These are phyloP conservation scores for Prosapia bicincta DNA, from an alignment of 2,888 invertebrate species.

Conservation along the genomic window DNA sequence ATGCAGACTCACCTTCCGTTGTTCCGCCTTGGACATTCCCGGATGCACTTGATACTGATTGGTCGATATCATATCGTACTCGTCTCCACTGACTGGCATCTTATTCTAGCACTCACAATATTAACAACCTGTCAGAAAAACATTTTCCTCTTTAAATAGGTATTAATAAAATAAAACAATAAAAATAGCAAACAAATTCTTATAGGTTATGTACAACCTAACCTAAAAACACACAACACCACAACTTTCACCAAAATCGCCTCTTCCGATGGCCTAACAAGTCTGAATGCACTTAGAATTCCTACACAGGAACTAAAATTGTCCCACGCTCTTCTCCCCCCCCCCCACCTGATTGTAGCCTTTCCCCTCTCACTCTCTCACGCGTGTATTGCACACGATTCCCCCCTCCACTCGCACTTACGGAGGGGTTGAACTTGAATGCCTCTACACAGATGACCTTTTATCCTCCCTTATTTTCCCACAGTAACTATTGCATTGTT, in stretches of 20 bases:
- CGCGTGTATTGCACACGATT: conserved; percentile 11
- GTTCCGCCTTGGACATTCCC: conserved; percentile 24
- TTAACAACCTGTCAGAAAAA: neutral
- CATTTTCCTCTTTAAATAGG: too few species aligned
- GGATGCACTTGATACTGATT: neutral
- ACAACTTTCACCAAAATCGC: neutral
- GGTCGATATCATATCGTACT: neutral
- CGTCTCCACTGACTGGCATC: conserved; percentile 24
- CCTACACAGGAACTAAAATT: conserved; percentile 26
- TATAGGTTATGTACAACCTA: neutral
- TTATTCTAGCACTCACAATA: neutral
- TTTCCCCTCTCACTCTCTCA: conserved; percentile 11
- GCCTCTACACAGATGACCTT: neutral
- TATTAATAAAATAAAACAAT: too few species aligned
- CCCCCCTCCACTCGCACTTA: conserved; percentile 8
- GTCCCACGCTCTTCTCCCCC: conserved; percentile 18
- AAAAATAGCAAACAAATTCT: too few species aligned
- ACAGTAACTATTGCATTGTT: too few species aligned
- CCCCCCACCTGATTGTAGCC: conserved; percentile 2
- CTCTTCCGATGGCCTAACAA: neutral
- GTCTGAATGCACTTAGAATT: conserved; percentile 3
- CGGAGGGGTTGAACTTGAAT: conserved; percentile 9
- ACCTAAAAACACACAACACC: neutral
- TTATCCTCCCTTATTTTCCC: conserved; percentile 20
- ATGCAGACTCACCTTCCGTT: conserved; percentile 12